phyloP scores from a whole-genome alignment of 2,113 vertebrate species.

The Tragelaphus scriptus region DNA sequence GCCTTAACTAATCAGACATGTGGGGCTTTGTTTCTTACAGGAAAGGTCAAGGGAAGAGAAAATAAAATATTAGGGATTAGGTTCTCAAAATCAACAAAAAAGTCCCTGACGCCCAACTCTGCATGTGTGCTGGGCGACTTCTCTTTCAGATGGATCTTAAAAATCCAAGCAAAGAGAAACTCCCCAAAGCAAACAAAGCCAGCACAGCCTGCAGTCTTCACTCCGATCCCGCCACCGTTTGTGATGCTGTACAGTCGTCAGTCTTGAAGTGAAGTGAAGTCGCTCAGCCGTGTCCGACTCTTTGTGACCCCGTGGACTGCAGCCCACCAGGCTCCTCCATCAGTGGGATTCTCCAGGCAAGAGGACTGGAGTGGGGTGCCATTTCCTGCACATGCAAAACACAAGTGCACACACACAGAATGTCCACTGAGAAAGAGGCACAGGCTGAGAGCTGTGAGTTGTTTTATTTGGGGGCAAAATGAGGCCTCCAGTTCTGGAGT shows the following conservation, averaged over 20 bases:
- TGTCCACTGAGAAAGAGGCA: background rate
- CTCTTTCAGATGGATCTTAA: background rate
- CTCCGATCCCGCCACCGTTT: background rate
- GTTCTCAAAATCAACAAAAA: background rate
- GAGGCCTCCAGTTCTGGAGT: rapidly evolving
- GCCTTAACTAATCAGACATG: background rate
- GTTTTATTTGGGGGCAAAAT: background rate
- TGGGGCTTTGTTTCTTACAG: background rate
- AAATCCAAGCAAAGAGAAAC: background rate
- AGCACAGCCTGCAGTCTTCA: background rate
- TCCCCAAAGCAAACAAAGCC: background rate
- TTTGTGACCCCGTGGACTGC: no score
- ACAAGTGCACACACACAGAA: rapidly evolving
- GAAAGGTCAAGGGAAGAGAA: background rate
- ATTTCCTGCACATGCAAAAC: background rate
- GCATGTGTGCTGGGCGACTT: background rate
- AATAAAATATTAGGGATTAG: background rate
- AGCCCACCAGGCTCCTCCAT: background rate
- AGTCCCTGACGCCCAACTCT: background rate
- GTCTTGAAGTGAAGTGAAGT: background rate
- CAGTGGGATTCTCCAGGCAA: background rate
- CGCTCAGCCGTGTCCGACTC: background rate
- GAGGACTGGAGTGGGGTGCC: background rate
- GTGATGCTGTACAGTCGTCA: background rate
- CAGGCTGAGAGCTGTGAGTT: background rate